A percentile compares a stretch with the other conserved stretches of the same genome.
These are phyloP conservation scores for Phymastichus coffea DNA, from an alignment of 1,140 invertebrate species.

Conservation along the genomic window DNA sequence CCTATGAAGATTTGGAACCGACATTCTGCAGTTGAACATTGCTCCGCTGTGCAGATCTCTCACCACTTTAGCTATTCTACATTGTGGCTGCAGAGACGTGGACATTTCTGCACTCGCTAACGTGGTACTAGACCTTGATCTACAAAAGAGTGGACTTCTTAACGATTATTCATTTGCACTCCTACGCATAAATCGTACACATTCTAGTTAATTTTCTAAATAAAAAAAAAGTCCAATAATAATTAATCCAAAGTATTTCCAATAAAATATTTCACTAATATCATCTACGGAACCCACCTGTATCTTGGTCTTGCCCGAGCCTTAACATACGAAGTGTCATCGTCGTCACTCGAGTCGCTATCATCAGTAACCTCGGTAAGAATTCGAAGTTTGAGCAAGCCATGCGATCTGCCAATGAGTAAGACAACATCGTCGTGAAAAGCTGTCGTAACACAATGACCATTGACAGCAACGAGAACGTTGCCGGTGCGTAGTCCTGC, in stretches of 20 bases:
- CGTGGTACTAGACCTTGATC: slow-evolving; percentile 15
- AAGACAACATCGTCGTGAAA: slow-evolving; percentile 91
- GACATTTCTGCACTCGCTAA: slow-evolving; percentile 7
- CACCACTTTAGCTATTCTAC: slow-evolving; percentile 59
- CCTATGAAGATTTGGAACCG: slow-evolving; percentile 35
- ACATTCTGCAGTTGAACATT: slow-evolving; percentile 45
- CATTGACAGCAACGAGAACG: slow-evolving; percentile 89
- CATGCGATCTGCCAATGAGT: slow-evolving; percentile 82
- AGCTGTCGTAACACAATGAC: slow-evolving; percentile 81
- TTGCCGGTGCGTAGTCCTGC: slow-evolving; percentile 88
- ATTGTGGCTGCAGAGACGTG: slow-evolving; percentile 43
- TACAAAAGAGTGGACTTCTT: too few relatives aligned
- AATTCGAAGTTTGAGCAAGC: slow-evolving; percentile 77
- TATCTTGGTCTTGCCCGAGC: slow-evolving; percentile 61
- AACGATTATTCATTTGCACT: too few relatives aligned
- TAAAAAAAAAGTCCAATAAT: too few relatives aligned
- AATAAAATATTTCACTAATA: too few relatives aligned
- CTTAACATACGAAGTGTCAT: slow-evolving; percentile 56
- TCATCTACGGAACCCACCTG: slow-evolving; percentile 56
- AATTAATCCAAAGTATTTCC: too few relatives aligned
- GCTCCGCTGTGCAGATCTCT: slow-evolving; percentile 59
- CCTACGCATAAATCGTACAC: too few relatives aligned
- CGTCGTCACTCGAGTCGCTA: slow-evolving; percentile 81
- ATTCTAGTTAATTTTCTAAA: too few relatives aligned
- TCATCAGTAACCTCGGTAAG: slow-evolving; percentile 89